Conservation (phyloP, 2,797 vertebrate species). For the Anisognathus igniventris region DNA sequence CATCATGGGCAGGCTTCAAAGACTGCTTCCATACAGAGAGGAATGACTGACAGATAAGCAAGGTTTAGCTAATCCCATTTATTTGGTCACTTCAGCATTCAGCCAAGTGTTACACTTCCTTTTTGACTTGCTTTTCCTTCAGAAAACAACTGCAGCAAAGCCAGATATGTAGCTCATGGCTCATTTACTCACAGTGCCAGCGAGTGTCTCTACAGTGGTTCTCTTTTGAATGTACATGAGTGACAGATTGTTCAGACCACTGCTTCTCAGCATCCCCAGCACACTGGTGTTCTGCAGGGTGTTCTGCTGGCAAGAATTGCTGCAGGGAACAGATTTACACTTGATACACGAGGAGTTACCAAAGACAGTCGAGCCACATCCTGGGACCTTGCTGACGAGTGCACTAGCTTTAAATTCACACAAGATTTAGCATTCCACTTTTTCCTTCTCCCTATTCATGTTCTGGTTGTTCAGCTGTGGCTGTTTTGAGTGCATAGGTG, state of each 20-base stretch:
- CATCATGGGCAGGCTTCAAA: background rate
- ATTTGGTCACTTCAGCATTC: conserved; percentile 12
- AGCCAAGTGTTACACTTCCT: background rate
- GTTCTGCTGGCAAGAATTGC: background rate
- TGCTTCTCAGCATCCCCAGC: conserved; percentile 14
- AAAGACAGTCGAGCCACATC: background rate
- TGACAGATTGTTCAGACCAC: conserved; percentile 37
- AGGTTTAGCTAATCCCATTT: conserved; percentile 8
- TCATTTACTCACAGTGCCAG: conserved; percentile 24
- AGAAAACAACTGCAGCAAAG: background rate
- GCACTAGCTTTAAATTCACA: background rate
- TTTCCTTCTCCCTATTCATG: background rate
- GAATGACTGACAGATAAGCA: conserved; percentile 2
- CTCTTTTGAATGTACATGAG: conserved; percentile 22
- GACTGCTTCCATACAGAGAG: background rate
- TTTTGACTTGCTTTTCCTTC: background rate
- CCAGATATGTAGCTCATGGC: background rate
- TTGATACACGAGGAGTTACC: background rate
- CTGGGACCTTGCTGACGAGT: background rate
- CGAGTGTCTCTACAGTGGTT: background rate
- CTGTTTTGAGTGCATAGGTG: background rate
- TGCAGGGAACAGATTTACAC: background rate
- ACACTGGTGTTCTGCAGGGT: background rate
- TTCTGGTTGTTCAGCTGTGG: background rate
- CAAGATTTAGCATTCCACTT: background rate